Conservation (phyloP, 2,888 invertebrate genomes). For the Zhengitettix transpicula region DNA sequence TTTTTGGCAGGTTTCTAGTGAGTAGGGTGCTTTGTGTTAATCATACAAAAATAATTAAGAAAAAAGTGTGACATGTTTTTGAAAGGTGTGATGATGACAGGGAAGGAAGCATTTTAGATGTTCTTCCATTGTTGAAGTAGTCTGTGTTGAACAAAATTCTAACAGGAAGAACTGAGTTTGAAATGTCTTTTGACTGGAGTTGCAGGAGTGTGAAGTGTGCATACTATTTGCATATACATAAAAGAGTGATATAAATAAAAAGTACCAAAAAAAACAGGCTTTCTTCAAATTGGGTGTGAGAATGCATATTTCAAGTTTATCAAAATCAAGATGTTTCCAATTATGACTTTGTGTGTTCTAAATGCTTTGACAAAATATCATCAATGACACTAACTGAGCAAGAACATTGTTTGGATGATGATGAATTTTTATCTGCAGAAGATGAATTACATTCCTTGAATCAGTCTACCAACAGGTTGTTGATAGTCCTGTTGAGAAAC, state of each 20-base stretch:
- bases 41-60: too few species aligned
- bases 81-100: too few species aligned
- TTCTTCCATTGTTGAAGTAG: background rate
- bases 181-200: background rate
- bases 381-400: too few species aligned
- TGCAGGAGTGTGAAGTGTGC: background rate
- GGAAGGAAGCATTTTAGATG: too few species aligned
- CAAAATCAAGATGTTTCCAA: background rate
- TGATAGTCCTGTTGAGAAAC: background rate
- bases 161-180: too few species aligned
- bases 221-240: background rate
- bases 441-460: background rate
- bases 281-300: background rate
- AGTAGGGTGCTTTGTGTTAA: too few species aligned
- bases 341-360: background rate
- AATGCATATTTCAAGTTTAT: background rate
- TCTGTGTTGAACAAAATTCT: background rate
- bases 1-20: too few species aligned
- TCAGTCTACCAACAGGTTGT: background rate
- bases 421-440: slow-evolving; percentile 14
- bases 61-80: too few species aligned
- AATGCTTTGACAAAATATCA: too few species aligned
- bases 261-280: background rate
- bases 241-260: background rate
- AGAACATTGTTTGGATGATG: too few species aligned